Conservation (phyloP, 1,140 invertebrate species). For the Cherax quadricarinatus region DNA sequence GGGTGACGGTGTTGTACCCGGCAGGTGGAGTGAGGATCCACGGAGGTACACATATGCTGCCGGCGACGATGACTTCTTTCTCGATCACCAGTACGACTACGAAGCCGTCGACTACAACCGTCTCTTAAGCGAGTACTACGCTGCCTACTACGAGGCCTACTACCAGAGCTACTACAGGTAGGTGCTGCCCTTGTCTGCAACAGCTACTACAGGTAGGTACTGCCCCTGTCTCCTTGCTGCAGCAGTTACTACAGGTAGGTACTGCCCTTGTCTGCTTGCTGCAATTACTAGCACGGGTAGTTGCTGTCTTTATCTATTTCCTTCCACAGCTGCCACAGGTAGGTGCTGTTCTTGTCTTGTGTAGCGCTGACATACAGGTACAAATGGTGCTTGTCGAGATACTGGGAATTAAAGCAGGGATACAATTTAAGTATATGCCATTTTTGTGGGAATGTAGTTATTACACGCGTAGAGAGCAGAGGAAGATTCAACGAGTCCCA, state of each 20-base stretch:
- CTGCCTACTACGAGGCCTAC: slow-evolving; percentile 73
- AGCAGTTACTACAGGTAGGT: background rate
- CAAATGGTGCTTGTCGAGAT: too few species aligned
- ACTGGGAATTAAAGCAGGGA: too few species aligned
- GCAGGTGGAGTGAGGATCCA: slow-evolving; percentile 52
- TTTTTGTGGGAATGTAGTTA: too few species aligned
- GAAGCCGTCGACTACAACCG: slow-evolving; percentile 52
- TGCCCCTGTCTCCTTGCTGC: background rate
- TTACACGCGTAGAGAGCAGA: too few species aligned
- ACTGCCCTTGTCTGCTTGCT: background rate
- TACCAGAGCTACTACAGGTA: slow-evolving; percentile 73
- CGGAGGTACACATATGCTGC: slow-evolving; percentile 61
- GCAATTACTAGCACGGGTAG: too few species aligned
- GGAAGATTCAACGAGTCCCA: too few species aligned
- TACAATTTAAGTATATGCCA: too few species aligned
- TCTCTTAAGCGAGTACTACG: slow-evolving; percentile 71
- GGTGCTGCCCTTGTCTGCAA: background rate
- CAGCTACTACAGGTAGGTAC: slow-evolving; percentile 42
- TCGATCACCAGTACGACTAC: background rate
- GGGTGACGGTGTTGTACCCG: background rate
- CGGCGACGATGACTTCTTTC: slow-evolving; percentile 37
- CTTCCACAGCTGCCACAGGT: slow-evolving; percentile 72
- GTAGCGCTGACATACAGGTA: too few species aligned
- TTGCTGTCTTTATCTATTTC: too few species aligned
- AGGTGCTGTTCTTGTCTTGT: background rate